These are phyloP conservation scores for Lepeophtheirus nordmannii DNA, from an alignment of 2,888 invertebrate genomes.

Conservation along the genomic window DNA sequence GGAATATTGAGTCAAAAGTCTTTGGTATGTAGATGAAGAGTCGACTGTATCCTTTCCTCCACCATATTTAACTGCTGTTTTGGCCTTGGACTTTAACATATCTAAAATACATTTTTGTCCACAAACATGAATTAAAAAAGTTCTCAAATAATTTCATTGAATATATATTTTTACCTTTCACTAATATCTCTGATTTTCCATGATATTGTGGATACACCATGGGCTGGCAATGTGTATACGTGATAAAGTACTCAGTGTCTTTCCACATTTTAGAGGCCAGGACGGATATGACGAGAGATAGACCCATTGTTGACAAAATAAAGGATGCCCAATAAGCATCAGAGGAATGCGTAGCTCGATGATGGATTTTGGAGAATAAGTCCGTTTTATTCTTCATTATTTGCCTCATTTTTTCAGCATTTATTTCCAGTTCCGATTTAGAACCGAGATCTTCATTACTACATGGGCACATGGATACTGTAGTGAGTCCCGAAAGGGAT, in stretches of 20 bases:
- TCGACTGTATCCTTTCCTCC: neutral
- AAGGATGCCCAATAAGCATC: conserved; percentile 1
- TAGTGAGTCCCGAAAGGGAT: neutral
- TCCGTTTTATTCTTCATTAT: neutral
- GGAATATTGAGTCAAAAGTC: neutral
- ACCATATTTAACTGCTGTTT: neutral
- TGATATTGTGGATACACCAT: neutral
- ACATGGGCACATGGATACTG: neutral
- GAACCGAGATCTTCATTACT: neutral
- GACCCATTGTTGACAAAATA: neutral
- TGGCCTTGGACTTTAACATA: conserved; percentile 2
- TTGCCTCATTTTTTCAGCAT: conserved; percentile 1
- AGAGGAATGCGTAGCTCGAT: neutral
- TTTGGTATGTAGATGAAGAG: neutral
- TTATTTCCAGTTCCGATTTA: neutral
- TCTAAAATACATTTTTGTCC: neutral
- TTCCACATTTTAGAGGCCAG: neutral
- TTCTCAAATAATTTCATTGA: neutral
- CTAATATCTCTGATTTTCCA: neutral
- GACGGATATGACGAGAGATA: neutral
- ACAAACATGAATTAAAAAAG: neutral
- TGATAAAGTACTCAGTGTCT: neutral
- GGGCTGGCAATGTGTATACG: neutral
- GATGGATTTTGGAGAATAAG: neutral
- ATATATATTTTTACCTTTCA: neutral